Percentiles rank a stretch among this genome's conserved stretches.
These are phyloP conservation scores for Cheirogaleus medius DNA, from an alignment of 2,113 vertebrate genomes.

Conservation along the genomic window DNA sequence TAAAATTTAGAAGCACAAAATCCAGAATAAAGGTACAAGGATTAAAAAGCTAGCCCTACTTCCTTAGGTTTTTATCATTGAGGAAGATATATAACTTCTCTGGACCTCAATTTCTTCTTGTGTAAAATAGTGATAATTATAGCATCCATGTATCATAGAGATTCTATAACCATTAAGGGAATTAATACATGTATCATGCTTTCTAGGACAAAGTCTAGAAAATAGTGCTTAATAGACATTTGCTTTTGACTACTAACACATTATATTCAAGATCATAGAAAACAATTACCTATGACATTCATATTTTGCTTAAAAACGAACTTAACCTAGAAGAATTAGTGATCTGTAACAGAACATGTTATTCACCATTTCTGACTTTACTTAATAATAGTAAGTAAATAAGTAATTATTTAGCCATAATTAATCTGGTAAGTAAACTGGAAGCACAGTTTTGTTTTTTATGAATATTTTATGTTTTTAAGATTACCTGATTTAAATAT, in stretches of 20 bases:
- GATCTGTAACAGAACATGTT: neutral
- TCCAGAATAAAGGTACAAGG: neutral
- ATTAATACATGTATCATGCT: neutral
- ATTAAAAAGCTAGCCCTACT: neutral
- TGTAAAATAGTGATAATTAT: neutral
- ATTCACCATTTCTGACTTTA: neutral
- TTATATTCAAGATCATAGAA: neutral
- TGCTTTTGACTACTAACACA: neutral
- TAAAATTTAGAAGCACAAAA: neutral
- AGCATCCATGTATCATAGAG: neutral
- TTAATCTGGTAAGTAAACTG: neutral
- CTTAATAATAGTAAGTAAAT: neutral
- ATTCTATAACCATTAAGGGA: neutral
- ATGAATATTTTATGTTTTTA: neutral
- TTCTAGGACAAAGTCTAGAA: neutral
- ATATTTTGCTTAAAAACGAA: neutral
- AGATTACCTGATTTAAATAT: constrained; percentile 83
- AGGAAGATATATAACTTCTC: neutral
- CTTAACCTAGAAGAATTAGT: neutral
- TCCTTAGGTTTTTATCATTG: neutral
- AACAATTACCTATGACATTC: neutral
- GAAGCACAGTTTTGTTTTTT: neutral
- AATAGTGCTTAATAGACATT: neutral
- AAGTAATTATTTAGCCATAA: neutral
- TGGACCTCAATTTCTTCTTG: neutral